These are phyloP conservation scores for Bembecia ichneumoniformis DNA, from an alignment of 2,888 invertebrate genomes.

Conservation along the genomic window DNA sequence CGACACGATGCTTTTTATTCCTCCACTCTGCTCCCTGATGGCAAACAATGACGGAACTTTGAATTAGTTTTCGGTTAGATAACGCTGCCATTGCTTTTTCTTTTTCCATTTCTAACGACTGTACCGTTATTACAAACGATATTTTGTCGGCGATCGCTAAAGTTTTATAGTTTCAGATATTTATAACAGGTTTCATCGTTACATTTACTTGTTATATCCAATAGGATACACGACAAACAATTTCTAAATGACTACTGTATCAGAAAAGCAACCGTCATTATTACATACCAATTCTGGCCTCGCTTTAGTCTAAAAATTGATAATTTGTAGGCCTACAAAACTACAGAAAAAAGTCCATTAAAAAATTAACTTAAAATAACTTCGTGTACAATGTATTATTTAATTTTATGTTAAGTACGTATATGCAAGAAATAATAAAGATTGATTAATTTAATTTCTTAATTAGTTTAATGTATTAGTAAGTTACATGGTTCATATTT, in stretches of 20 bases:
- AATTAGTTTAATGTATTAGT: slow-evolving; percentile 13
- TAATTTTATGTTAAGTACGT: too few relatives aligned
- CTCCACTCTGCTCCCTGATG: slow-evolving; percentile 39
- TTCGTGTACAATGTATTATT: too few relatives aligned
- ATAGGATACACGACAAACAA: too few relatives aligned
- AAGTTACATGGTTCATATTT: slow-evolving; percentile 31
- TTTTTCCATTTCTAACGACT: slow-evolving; percentile 25
- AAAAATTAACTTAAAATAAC: too few relatives aligned
- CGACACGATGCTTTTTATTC: slow-evolving; percentile 67
- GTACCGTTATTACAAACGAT: slow-evolving; percentile 37
- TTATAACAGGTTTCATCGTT: slow-evolving; percentile 12
- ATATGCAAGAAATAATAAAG: too few relatives aligned
- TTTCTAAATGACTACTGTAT: too few relatives aligned
- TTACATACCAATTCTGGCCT: too few relatives aligned
- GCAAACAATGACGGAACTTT: slow-evolving; percentile 63
- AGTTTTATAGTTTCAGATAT: slow-evolving; percentile 34
- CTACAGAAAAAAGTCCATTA: too few relatives aligned
- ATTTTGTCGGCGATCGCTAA: slow-evolving; percentile 34
- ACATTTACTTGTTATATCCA: background rate
- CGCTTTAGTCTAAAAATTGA: too few relatives aligned
- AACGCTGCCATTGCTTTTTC: slow-evolving; percentile 23
- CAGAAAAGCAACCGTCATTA: too few relatives aligned
- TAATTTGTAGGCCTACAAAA: too few relatives aligned
- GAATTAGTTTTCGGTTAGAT: slow-evolving; percentile 65
- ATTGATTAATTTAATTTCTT: too few relatives aligned